Base-by-base conservation (phyloP, 2,888 invertebrate species). In the Muscina levida region DNA sequence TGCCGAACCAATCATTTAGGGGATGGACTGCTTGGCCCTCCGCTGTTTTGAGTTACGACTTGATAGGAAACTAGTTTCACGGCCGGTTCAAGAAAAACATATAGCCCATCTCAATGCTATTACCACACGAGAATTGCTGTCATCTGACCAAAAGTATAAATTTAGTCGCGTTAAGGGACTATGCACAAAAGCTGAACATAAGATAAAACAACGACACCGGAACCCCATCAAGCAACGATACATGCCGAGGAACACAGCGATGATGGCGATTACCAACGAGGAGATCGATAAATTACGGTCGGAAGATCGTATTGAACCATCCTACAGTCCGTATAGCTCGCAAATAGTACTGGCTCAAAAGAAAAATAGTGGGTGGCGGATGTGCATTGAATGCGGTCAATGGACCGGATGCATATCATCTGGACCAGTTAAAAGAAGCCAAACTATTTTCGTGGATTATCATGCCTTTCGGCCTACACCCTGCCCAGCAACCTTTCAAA, bases 381-480 rank as follows among this genome's bases (percentile, higher is more conserved):
- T 76, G 37, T 82, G 76, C 15, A 62, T 82, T n/a, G n/a, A n/a
- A n/a, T n/a, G 65, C 46, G 26, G 42, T 22, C 11, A 62, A 22
- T 22, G 65, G n/a, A 11, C 6, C 75, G 5, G 76, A 80, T 22
- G 70, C 73, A 0, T 80, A 80, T n/a, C 76, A 76, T 0, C 17
- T 75, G 2, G 76, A 79, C 6, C 71, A 62, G 1, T 10, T 79
- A 1, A 44, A 59, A 13, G 59, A 75, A 4, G 72, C 75, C 0
- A 75, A 62, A 5, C 75, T 62, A 4, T 56, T 75, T 0, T 59
- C 51, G 22, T 79, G 72, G 48, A 68, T 44, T 10, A 72, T 76
- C 0, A 79, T 76, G 75, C 75, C 79, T 0, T 79, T 79, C 15
- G 76, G 76, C 2, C 39, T 80, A 0, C 68, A 72, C 8, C 67